Conservation (phyloP, 1,140 invertebrate genomes). For the Musca domestica region DNA sequence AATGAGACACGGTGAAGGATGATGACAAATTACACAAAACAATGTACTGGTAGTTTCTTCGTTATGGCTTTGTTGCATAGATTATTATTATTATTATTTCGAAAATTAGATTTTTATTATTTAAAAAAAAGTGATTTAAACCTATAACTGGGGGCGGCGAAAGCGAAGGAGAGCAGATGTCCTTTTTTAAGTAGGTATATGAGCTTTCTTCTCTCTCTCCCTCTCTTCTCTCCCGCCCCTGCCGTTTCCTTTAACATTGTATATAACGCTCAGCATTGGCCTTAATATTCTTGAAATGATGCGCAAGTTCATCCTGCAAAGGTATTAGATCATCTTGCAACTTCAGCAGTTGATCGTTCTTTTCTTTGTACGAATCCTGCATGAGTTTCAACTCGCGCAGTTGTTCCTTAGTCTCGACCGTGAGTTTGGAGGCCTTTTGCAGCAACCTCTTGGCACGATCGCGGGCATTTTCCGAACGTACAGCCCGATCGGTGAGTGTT, state of each 20-base stretch:
- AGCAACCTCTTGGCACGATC: constrained; percentile 71
- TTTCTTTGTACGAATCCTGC: constrained; percentile 54
- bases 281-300: constrained; percentile 58
- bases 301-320: constrained; percentile 57
- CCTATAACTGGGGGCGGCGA: neutral
- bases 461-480: constrained; percentile 65
- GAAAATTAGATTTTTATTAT: neutral
- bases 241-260: constrained; percentile 40
- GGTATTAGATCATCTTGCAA: constrained; percentile 57
- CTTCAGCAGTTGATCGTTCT: constrained; percentile 54
- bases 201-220: neutral
- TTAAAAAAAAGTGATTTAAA: neutral
- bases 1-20: neutral
- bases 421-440: constrained; percentile 71
- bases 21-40: too few relatives aligned
- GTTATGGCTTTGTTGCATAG: constrained; percentile 8
- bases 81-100: neutral
- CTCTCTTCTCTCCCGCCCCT: neutral
- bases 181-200: neutral
- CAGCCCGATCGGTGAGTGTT: constrained; percentile 62
- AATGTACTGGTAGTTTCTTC: neutral
- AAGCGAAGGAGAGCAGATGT: neutral
- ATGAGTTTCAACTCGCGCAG: constrained; percentile 63
- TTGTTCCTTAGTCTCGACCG: constrained; percentile 72
- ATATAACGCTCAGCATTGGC: constrained; percentile 57